A percentile compares a stretch with the other conserved stretches of the same genome.
Conservation (phyloP, 37 sponge, comb jelly and placozoan genomes). For the Hormiphora californensis region DNA sequence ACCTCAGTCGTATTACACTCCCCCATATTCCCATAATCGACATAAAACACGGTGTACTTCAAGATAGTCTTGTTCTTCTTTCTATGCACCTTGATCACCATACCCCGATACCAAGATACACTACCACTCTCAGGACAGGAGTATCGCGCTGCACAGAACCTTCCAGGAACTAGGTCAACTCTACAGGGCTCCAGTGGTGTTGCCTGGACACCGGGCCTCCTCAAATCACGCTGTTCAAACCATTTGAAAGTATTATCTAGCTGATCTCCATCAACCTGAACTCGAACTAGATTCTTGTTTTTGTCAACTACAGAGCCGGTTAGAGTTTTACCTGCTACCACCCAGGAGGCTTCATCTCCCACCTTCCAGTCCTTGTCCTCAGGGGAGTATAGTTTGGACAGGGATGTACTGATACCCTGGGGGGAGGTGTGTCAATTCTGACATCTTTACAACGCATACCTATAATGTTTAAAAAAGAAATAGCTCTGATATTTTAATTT, state of each 20-base stretch:
- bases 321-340: neutral
- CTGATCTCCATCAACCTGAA: too few relatives aligned
- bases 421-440: too few relatives aligned
- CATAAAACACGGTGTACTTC: slow-evolving; percentile 11
- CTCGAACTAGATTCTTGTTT: neutral
- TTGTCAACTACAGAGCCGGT: neutral
- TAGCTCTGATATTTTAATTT: too few relatives aligned
- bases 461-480: too few relatives aligned
- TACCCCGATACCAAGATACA: neutral
- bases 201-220: too few relatives aligned
- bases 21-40: slow-evolving; percentile 34
- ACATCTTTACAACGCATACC: too few relatives aligned
- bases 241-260: too few relatives aligned
- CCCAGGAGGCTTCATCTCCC: neutral
- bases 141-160: slow-evolving; percentile 36
- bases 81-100: neutral
- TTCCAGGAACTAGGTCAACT: neutral
- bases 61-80: neutral
- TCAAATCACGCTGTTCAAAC: too few relatives aligned
- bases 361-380: neutral
- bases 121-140: neutral
- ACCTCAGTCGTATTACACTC: neutral
- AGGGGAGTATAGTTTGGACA: slow-evolving; percentile 17
- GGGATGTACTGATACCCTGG: neutral
- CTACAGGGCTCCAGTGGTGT: too few relatives aligned